Conservation (phyloP, 2,888 invertebrate species). For the Bibio marci region DNA sequence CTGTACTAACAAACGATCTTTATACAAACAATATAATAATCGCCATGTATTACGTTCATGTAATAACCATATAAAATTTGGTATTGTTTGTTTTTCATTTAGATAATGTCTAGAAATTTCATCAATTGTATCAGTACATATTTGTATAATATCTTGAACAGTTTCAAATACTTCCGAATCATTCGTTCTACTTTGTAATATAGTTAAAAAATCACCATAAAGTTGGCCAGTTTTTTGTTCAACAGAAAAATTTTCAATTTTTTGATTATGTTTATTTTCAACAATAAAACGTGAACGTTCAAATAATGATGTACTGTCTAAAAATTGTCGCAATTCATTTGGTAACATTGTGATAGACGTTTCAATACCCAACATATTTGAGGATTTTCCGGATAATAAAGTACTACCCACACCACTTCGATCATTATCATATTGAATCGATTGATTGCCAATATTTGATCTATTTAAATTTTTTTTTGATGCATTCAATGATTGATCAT, state of each 20-base stretch:
- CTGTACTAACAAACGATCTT: conserved; percentile 47
- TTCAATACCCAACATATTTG: conserved; percentile 12
- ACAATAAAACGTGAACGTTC: too few species aligned
- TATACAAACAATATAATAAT: conserved; percentile 61
- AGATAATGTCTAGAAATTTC: conserved; percentile 7
- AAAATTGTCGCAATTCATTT: conserved; percentile 15
- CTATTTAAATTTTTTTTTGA: too few species aligned
- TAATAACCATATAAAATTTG: conserved; percentile 39
- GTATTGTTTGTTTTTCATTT: too few species aligned
- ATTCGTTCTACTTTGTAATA: conserved; percentile 21
- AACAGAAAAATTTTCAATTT: neutral
- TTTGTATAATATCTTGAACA: conserved; percentile 11
- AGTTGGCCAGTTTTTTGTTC: conserved; percentile 20
- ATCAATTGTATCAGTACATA: conserved; percentile 10
- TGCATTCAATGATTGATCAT: too few species aligned
- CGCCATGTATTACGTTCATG: conserved; percentile 84
- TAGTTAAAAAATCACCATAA: conserved; percentile 24
- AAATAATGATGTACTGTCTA: conserved; percentile 9
- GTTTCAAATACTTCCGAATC: conserved; percentile 13
- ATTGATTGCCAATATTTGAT: too few species aligned
- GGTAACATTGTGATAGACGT: conserved; percentile 18
- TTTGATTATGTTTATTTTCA: too few species aligned
- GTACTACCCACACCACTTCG: too few species aligned
- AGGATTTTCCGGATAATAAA: too few species aligned
- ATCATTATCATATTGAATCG: too few species aligned